A percentile compares a stretch with the other conserved stretches of the same genome.
phyloP scores from a whole-genome alignment of 1,140 invertebrate species.

The Lysiphlebus fabarum region DNA sequence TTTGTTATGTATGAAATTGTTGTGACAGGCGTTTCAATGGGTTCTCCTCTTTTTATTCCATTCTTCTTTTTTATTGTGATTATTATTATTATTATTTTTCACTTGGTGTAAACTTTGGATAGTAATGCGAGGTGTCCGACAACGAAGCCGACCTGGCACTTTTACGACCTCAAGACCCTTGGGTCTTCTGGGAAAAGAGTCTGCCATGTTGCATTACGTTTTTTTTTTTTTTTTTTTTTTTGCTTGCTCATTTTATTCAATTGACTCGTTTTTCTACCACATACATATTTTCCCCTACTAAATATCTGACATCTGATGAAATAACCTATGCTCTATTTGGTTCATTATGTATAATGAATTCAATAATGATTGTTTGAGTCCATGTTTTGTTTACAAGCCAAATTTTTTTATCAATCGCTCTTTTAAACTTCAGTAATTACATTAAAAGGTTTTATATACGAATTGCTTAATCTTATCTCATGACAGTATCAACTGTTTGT shows the following conservation, averaged over 20 bases:
- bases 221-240: slow-evolving; percentile 3
- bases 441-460: too few relatives aligned
- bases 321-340: not conserved
- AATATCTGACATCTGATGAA: too few relatives aligned
- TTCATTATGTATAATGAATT: slow-evolving; percentile 5
- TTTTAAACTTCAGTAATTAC: too few relatives aligned
- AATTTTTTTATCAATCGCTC: too few relatives aligned
- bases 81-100: not conserved
- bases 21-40: slow-evolving; percentile 43
- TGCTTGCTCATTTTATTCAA: slow-evolving; percentile 36
- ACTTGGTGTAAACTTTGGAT: slow-evolving; percentile 20
- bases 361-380: too few relatives aligned
- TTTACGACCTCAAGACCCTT: slow-evolving; percentile 36
- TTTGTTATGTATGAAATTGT: slow-evolving; percentile 47
- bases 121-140: slow-evolving; percentile 23
- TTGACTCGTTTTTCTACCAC: slow-evolving; percentile 32
- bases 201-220: not conserved
- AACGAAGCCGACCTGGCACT: slow-evolving; percentile 25
- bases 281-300: not conserved
- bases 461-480: too few relatives aligned
- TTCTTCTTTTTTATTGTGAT: slow-evolving; percentile 18
- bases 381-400: too few relatives aligned
- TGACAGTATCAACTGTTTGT: too few relatives aligned
- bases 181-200: slow-evolving; percentile 41
- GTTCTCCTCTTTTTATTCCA: slow-evolving; percentile 19